Base-by-base conservation (phyloP, 2,113 vertebrate species). In the Nicator chloris region DNA sequence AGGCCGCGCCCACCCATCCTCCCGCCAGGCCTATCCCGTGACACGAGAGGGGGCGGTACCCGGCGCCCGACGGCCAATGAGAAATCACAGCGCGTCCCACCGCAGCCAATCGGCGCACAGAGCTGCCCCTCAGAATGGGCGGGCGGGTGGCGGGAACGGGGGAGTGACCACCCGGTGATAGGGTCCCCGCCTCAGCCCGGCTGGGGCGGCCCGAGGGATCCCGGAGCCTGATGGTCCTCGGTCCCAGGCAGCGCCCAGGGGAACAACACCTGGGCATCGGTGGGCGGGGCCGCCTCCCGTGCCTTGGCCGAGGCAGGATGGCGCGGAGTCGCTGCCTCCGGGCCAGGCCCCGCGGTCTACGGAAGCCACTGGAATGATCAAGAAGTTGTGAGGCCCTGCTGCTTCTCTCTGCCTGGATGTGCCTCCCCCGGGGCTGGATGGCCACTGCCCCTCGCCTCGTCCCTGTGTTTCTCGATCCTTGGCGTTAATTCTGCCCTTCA, bases 31-130 rank as follows among this genome's bases (percentile, higher is more conserved):
- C 72, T 72, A 81, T 89, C 85, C 76, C 66, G 28, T 88, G 91
- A 83, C 79, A 69, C 3, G 28, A 3, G 17, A 51, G 17, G 33
- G 56, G 88, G 86, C 42, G 82, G 84, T 27, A 24, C 27, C 33
- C 13, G 13, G 20, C 1, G 11, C 4, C 0, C 11, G 2, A 0
- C 3, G 33, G 0, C 95, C 96, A 97, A 91, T 96, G 57, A 94
- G 60, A 96, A 94, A 90, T 97, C 95, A 97, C 95, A 96, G 94
- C 96, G 94, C 96, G 96, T 96, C 96, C 88, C 20, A 2, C 6
- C 7, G 18, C 33, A 76, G 60, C 96, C 95, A 97, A 94, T 97
- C 44, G 4, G 39, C 22, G 19, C 10, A 0, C 3, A 10, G 3
- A 10, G 1, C 27, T 5, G 15, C 18, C 18, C 30, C 22, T 60